Base-by-base conservation (phyloP, 2,113 vertebrate genomes). In the Antennarius striatus region DNA sequence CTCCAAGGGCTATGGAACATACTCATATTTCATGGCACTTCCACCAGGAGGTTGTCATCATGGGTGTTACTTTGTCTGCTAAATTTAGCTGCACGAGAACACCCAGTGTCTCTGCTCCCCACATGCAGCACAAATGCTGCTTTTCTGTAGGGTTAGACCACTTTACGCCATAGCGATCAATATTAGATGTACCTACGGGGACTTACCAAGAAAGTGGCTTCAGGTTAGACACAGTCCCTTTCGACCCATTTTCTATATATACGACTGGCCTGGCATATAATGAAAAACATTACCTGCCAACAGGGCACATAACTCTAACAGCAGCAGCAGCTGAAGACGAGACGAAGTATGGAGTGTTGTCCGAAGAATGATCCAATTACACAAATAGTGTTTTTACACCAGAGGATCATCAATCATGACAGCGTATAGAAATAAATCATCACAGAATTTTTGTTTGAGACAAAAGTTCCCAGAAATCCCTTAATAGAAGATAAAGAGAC, bases 181-280 rank as follows among this genome's bases (percentile, higher is more conserved):
- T 90, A 87, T 61, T 84, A 81, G 88, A 90, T 91, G 88, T 80
- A 88, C 88, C 90, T 84, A 86, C 77, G 78, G 90, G 89, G 90
- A 91, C 84, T 79, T 60, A 73, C 77, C 85, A 80, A 87, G 88
- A 60, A 81, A 87, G 86, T 74, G 82, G 86, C 88, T 85, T 22
- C 62, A 56, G 86, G 90, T 89, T 60, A 72, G 75, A 86, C 77
- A 9, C 63, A 61, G 81, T 84, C 87, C 77, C 83, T 80, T 86
- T 90, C 90, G 85, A 90, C 88, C 80, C 68, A 71, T 82, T 80
- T 70, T 77, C 87, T 91, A 92, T 88, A 90, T 89, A 91, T 90
- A 91, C 90, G 88, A 84, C 75, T 79, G 75, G 74, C 74, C 84
- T 86, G 83, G 84, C 86, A 89, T 77, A 86, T 89, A 89, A 91